A percentile compares a stretch with the other conserved stretches of the same genome.
These are phyloP conservation scores for Halictus ligatus DNA, from an alignment of 2,888 invertebrate species.

Conservation along the genomic window DNA sequence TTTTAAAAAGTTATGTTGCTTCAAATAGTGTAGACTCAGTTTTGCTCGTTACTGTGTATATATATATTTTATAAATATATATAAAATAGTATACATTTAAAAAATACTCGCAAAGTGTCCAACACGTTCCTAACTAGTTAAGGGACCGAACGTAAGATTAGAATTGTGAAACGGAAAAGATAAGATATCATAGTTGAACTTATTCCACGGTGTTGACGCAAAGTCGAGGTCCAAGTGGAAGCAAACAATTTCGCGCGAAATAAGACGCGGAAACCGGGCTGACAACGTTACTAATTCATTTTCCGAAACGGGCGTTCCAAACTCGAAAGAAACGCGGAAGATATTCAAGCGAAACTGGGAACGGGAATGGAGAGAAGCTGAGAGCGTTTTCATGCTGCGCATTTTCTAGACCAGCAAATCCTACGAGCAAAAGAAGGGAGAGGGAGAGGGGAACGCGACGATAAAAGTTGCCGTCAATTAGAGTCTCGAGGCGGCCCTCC, in stretches of 20 bases:
- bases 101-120: too few relatives aligned
- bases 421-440: background rate
- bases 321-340: background rate
- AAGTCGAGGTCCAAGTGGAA: background rate
- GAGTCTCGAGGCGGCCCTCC: background rate
- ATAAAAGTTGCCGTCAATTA: constrained; percentile 11
- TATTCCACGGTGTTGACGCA: background rate
- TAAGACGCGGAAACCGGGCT: background rate
- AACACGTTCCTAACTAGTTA: too few relatives aligned
- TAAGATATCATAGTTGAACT: too few relatives aligned
- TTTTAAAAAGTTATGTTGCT: too few relatives aligned
- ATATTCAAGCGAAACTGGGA: background rate
- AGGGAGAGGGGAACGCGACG: background rate
- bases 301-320: background rate
- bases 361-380: background rate
- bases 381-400: constrained; percentile 2
- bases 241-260: background rate
- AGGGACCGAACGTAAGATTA: too few relatives aligned
- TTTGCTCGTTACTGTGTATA: too few relatives aligned
- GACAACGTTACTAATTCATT: background rate
- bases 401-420: constrained; percentile 6
- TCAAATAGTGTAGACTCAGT: too few relatives aligned
- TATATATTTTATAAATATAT: too few relatives aligned
- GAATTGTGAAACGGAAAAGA: too few relatives aligned
- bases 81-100: too few relatives aligned